Percentiles rank a stretch among this genome's conserved stretches.
Evolutionary conservation across 2,113 vertebrate genomes (phyloP).

Genomic region (Helogale parvula): DNA sequence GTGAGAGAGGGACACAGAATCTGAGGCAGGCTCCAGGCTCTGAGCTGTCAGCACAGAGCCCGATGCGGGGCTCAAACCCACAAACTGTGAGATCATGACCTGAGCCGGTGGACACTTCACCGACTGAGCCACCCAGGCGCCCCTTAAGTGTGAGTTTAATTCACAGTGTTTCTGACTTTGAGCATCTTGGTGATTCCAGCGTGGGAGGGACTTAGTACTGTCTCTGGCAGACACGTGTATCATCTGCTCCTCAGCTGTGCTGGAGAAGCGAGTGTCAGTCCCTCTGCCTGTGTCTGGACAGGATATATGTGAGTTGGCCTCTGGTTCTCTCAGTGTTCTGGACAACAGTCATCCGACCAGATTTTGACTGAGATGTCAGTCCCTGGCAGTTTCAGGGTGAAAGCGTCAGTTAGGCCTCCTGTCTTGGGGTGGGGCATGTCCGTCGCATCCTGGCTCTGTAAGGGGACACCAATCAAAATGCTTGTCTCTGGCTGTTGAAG

Average conservation of each 20-base stretch:
- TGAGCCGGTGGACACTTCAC: too few relatives aligned
- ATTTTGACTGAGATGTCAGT: not conserved
- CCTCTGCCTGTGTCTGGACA: not conserved
- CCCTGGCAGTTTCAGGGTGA: not conserved
- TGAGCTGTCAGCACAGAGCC: too few relatives aligned
- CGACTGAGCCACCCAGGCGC: too few relatives aligned
- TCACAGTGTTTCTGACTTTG: not conserved
- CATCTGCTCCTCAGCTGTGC: not conserved
- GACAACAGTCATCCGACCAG: not conserved
- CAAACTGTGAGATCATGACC: too few relatives aligned
- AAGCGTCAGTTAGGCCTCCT: not conserved
- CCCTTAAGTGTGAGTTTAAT: not conserved
- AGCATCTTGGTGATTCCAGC: not conserved
- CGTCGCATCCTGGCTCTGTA: not conserved
- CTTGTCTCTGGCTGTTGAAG: not conserved
- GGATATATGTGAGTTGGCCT: not conserved
- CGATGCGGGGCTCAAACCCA: too few relatives aligned
- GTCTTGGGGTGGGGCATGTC: not conserved
- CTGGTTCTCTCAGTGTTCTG: not conserved
- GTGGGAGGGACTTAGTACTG: not conserved
- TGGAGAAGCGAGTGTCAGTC: not conserved
- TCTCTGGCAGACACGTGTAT: not conserved
- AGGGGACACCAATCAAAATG: not conserved
- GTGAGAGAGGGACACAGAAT: too few relatives aligned
- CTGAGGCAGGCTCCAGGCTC: too few relatives aligned